Evolutionary conservation across 2,888 invertebrate genomes (phyloP), one percentile per base, ranked within the genome.

Genomic region (Plusia festucae): DNA sequence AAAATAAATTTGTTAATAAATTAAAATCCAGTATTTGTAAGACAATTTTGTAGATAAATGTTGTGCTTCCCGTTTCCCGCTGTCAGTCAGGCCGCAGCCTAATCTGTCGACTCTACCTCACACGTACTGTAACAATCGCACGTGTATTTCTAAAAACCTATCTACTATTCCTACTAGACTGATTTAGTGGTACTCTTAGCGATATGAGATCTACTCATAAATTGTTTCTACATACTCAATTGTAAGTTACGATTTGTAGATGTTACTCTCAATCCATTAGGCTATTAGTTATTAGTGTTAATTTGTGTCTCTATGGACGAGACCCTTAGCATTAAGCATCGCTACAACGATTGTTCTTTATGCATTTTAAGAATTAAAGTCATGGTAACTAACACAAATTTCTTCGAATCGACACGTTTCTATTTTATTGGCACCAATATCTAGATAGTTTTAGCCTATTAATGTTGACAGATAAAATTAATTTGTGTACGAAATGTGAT

Each of bases 121-220:
- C 91, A 85, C 82, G 74, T 85, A 85, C 83, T 84, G 73, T 87
- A 85, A 82, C 78, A 82, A 84, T 78, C 88, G 93, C 93, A 93
- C 93, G 87, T 88, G 84, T 87, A 82, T 84, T 84, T 75, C 78
- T 82, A 83, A 85, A 85, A 82, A 81, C 84, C 81, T 87, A 91
- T 88, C 88, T 92, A 87, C 86, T 89, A 91, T 85, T 92, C 91
- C 92, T 92, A 91, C 88, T 94, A 94, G 94, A 94, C 94, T 94
- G 94, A 94, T 85, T 91, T 93, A 94, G 93, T 86, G 83, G 85
- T 92, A 94, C 87, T 91, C 75, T 88, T 93, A 92, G 90, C 77
- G 76, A 86, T 90, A 89, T 85, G 84, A 85, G 82, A 82, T 85
- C 84, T 85, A 86, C 81, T 87, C 79, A 81, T 80, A 76, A 78